Base-by-base conservation (phyloP, 2,797 vertebrate species). In the Ataeniobius toweri region DNA sequence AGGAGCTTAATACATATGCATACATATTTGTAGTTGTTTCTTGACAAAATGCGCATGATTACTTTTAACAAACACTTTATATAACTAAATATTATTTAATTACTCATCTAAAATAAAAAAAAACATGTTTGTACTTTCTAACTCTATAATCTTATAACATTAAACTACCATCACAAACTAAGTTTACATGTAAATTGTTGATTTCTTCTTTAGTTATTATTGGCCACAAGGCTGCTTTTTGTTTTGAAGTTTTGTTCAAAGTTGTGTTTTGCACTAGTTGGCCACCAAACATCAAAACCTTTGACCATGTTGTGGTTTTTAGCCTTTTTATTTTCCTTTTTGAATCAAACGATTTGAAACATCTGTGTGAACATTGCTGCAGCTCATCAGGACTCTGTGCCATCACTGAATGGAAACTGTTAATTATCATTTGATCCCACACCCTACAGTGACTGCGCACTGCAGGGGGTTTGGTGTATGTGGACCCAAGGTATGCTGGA, bases 351-450 rank as follows among this genome's bases (percentile, higher is more conserved):
- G 77, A 79, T 76, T 85, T 81, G 69, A 88, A 82, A 85, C 76
- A 28, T 72, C 48, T 1, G 16, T 86, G 73, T 85, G 83, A 88
- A 83, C 73, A 74, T 55, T 73, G 44, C 86, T 63, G 74, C 78
- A 48, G 84, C 85, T 86, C 82, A 83, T 85, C 74, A 68, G 80
- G 81, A 74, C 77, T 81, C 80, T 14, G 41, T 71, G 63, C 80
- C 76, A 82, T 76, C 71, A 75, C 55, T 85, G 78, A 56, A 83
- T 82, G 74, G 80, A 88, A 78, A 59, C 58, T 65, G 82, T 83
- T 91, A 90, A 92, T 92, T 86, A 92, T 82, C 79, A 78, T 79
- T 77, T 78, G 72, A 82, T 68, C 78, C 81, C 59, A 80, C 79
- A 50, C 44, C 78, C 76, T 44, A 71, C 75, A 71, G 84, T 76